phyloP scores from a whole-genome alignment of 2,113 vertebrate species.

The Brienomyrus brachyistius region DNA sequence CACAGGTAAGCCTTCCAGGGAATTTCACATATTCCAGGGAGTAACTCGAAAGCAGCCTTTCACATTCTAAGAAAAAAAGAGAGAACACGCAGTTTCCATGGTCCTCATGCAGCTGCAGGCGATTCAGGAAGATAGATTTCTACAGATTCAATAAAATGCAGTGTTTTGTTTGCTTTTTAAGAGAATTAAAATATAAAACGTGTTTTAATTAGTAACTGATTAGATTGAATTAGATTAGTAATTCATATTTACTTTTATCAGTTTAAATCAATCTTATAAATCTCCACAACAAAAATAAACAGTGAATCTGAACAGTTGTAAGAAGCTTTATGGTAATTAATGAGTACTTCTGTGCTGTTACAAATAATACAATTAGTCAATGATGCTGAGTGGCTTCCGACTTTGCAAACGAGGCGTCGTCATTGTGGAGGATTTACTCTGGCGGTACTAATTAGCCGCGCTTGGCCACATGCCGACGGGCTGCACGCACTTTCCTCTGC shows the following conservation, averaged over 20 bases:
- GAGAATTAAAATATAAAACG: background rate
- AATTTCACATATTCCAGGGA: background rate
- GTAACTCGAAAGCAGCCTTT: background rate
- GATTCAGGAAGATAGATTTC: background rate
- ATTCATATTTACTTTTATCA: background rate
- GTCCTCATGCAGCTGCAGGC: background rate
- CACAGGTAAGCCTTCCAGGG: slow-evolving; percentile 70
- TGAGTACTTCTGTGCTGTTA: background rate
- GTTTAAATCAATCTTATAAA: background rate
- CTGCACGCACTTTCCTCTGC: slow-evolving; percentile 3
- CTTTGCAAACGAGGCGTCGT: background rate
- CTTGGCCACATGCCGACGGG: background rate
- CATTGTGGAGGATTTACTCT: background rate
- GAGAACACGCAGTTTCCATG: background rate
- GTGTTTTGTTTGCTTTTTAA: background rate
- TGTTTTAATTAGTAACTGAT: background rate
- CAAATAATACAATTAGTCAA: background rate
- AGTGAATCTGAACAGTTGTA: background rate
- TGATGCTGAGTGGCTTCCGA: background rate
- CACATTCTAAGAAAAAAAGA: background rate
- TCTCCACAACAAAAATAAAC: background rate
- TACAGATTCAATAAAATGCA: background rate
- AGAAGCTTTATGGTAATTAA: background rate
- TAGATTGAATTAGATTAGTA: background rate
- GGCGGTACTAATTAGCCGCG: background rate